Evolutionary conservation across 2,888 invertebrate genomes (phyloP), one percentile per base, ranked within the genome.

Genomic region (Anoncus sp.): DNA sequence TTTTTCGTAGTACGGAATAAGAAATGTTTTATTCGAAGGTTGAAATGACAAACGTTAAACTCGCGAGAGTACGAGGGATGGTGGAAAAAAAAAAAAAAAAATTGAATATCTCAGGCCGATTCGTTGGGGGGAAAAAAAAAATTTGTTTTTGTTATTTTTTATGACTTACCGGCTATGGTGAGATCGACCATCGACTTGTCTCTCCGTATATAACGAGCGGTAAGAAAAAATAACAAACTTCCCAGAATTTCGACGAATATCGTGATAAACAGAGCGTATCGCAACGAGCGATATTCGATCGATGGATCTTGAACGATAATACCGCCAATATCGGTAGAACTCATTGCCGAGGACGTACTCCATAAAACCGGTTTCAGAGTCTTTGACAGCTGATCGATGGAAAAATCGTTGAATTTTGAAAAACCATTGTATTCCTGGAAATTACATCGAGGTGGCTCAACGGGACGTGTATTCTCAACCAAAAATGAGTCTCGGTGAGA

Each of bases 201-300:
- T 82, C 93, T 93, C 66, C 97, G 93, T 81, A 99, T 96, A 91
- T 96, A 97, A 77, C 96, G 91, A 0, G 98, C 96, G n/a, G 97
- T 96, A 69, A 96, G 88, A 27, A 99, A 94, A 93, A 99, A 99
- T 93, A 98, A 97, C n/a, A 97, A 91, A 6, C 97, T 97, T 18
- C 99, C 99, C 2, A 99, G 83, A 1, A 99, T 95, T 92, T 98
- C 97, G 6, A 99, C 95, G 89, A 98, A 98, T 88, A 96, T 96
- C 2, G 98, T 98, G n/a, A 97, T 93, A 91, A 98, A 99, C 70
- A 99, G 92, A 0, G 99, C 96, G 90, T 97, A 97, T 90, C 99
- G 98, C 71, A 99, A 92, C 83, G 91, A 90, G 24, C 89, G 89
- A 73, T 92, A 92, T 22, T 90, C 86, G 2, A 90, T 84, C 43